phyloP scores from a whole-genome alignment of 2,113 vertebrate genomes.

The Caranx ignobilis region DNA sequence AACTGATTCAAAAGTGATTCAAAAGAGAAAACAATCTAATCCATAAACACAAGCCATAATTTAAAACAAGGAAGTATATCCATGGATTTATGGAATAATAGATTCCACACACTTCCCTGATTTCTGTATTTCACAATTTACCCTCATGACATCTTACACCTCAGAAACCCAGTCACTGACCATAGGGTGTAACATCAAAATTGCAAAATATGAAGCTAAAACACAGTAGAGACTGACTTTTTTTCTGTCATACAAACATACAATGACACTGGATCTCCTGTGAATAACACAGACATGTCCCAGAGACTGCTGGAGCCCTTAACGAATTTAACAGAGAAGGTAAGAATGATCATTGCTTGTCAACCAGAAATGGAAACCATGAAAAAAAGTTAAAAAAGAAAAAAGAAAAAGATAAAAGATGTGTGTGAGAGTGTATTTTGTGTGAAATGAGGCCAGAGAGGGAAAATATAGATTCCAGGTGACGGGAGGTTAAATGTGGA shows the following conservation, averaged over 20 bases:
- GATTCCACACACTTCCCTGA: not conserved
- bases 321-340: not conserved
- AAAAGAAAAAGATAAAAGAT: not conserved
- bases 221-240: not conserved
- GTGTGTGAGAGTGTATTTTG: not conserved
- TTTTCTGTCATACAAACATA: not conserved
- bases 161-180: not conserved
- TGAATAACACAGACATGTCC: slow-evolving; percentile 25
- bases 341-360: not conserved
- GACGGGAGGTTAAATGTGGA: not conserved
- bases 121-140: slow-evolving; percentile 7
- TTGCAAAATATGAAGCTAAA: not conserved
- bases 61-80: not conserved
- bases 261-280: not conserved
- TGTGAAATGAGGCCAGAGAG: not conserved
- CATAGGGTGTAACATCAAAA: not conserved
- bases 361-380: not conserved
- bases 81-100: not conserved
- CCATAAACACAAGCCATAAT: not conserved
- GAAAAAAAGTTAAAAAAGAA: not conserved
- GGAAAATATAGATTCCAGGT: not conserved
- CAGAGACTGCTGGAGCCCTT: not conserved
- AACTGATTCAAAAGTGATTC: not conserved
- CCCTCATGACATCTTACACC: not conserved
- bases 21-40: not conserved